Percentiles rank a stretch among this genome's conserved stretches.
Conservation (phyloP, 2,888 invertebrate genomes). For the Therioaphis trifolii region DNA sequence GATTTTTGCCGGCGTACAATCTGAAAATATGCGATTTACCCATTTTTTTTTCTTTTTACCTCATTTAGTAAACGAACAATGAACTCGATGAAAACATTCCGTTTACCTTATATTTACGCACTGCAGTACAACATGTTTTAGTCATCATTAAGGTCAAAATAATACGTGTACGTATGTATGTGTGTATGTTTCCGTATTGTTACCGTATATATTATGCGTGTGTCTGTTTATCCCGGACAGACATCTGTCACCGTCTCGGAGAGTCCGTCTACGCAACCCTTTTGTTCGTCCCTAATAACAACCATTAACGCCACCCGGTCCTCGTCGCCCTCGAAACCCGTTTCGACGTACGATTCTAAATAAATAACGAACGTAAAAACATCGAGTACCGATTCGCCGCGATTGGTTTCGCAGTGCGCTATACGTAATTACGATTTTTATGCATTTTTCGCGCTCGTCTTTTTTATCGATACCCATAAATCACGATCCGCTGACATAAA, state of each 20-base stretch:
- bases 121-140: too few relatives aligned
- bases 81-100: too few relatives aligned
- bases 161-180: too few relatives aligned
- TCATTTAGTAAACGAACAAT: too few relatives aligned
- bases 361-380: conserved; percentile 12
- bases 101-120: too few relatives aligned
- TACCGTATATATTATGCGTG: neutral
- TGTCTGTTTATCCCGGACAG: conserved; percentile 26
- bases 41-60: too few relatives aligned
- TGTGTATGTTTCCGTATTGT: neutral
- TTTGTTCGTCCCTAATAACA: conserved; percentile 15
- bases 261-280: conserved; percentile 26
- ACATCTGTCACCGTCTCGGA: conserved; percentile 26
- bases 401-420: conserved; percentile 25
- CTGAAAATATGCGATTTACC: too few relatives aligned
- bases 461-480: conserved; percentile 7
- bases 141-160: too few relatives aligned
- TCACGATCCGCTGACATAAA: neutral
- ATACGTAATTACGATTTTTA: neutral
- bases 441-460: neutral
- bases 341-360: neutral
- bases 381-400: neutral
- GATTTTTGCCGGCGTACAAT: too few relatives aligned
- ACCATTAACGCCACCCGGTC: neutral
- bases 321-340: neutral